These are phyloP conservation scores for Helarctos malayanus DNA, from an alignment of 2,797 vertebrate genomes.

Conservation along the genomic window DNA sequence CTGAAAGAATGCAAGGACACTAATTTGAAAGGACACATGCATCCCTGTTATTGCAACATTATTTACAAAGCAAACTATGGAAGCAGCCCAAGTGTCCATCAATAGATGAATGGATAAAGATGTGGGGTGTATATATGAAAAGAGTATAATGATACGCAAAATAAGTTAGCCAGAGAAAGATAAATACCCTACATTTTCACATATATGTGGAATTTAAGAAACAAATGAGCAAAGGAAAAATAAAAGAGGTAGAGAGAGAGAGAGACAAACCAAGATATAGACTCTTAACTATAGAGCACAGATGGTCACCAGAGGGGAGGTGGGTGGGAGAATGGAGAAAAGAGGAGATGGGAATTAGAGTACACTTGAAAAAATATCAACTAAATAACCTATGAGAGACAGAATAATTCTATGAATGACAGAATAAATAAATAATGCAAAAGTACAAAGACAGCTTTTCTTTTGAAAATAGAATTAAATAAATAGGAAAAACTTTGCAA, in stretches of 20 bases:
- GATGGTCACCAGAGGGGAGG: not conserved
- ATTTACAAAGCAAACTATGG: not conserved
- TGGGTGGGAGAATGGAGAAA: not conserved
- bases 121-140: not conserved
- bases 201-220: not conserved
- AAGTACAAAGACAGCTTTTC: not conserved
- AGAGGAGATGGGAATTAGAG: not conserved
- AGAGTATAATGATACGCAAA: not conserved
- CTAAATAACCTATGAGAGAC: not conserved
- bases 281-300: not conserved
- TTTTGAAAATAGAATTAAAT: slow-evolving; percentile 13
- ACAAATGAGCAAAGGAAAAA: not conserved
- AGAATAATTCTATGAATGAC: not conserved
- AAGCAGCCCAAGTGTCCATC: not conserved
- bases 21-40: not conserved
- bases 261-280: not conserved
- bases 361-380: not conserved
- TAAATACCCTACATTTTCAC: not conserved
- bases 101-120: not conserved
- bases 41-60: not conserved
- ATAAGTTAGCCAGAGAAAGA: not conserved
- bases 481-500: not conserved
- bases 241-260: not conserved
- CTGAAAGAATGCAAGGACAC: not conserved
- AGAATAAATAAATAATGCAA: not conserved